These are phyloP conservation scores for Charanyca ferruginea DNA, from an alignment of 2,888 invertebrate species.

Conservation along the genomic window DNA sequence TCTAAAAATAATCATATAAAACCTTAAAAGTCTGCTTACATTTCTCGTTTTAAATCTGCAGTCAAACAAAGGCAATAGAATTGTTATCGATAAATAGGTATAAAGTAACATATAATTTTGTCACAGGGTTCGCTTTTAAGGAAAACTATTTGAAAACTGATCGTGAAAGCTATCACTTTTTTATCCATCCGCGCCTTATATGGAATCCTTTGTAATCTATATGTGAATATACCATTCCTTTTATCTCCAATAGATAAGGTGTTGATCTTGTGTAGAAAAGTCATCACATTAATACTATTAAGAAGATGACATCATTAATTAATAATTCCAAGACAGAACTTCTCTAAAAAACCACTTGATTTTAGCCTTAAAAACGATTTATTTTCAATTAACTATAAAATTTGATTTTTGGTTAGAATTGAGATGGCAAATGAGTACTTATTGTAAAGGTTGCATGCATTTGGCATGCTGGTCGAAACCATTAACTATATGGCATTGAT, in stretches of 20 bases:
- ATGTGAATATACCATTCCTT: not conserved
- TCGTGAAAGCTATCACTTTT: slow-evolving; percentile 13
- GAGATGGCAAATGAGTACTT: no score
- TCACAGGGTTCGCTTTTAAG: not conserved
- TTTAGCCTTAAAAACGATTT: no score
- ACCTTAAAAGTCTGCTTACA: not conserved
- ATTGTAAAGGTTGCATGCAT: no score
- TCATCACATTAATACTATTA: not conserved
- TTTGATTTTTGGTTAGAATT: no score
- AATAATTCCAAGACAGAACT: no score
- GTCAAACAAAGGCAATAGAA: not conserved
- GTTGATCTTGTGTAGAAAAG: no score
- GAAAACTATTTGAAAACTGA: slow-evolving; percentile 18
- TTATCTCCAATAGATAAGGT: not conserved
- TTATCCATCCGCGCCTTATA: slow-evolving; percentile 1
- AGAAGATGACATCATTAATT: no score
- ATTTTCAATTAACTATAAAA: no score
- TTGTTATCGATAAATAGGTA: not conserved
- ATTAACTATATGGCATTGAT: no score
- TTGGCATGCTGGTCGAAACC: no score
- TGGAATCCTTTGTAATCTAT: not conserved
- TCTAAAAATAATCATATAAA: not conserved
- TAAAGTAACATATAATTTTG: not conserved
- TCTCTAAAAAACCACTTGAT: no score
- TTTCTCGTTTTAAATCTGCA: not conserved